phyloP scores from a whole-genome alignment of 1,140 invertebrate genomes.

The Procambarus clarkii region DNA sequence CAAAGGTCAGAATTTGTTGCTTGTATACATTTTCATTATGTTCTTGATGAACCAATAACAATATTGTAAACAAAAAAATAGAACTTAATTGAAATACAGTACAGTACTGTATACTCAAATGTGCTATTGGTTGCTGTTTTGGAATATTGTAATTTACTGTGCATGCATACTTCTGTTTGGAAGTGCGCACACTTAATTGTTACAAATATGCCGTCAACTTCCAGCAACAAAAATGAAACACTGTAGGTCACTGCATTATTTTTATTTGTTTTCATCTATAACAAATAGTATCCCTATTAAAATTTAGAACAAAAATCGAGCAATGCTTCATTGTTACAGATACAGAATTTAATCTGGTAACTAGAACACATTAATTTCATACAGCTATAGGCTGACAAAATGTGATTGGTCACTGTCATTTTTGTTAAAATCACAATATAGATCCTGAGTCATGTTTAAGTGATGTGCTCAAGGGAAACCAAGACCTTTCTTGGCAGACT shows the following conservation, averaged over 20 bases:
- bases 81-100: background rate
- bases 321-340: background rate
- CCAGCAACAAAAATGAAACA: background rate
- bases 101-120: too few relatives aligned
- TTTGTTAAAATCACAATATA: background rate
- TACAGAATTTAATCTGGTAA: background rate
- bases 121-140: too few relatives aligned
- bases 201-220: background rate
- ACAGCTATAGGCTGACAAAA: constrained; percentile 14
- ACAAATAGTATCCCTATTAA: background rate
- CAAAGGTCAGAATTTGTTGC: background rate
- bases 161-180: background rate
- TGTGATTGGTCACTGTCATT: background rate
- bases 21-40: background rate
- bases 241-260: too few relatives aligned
- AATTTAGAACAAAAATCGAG: background rate
- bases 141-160: background rate
- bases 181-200: background rate
- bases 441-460: background rate
- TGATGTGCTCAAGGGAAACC: background rate
- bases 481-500: too few relatives aligned
- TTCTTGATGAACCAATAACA: background rate
- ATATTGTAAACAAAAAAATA: background rate
- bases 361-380: constrained; percentile 16
- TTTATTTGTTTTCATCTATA: background rate